Conservation (phyloP, 2,888 invertebrate genomes). For the Calameuta pallipes region DNA sequence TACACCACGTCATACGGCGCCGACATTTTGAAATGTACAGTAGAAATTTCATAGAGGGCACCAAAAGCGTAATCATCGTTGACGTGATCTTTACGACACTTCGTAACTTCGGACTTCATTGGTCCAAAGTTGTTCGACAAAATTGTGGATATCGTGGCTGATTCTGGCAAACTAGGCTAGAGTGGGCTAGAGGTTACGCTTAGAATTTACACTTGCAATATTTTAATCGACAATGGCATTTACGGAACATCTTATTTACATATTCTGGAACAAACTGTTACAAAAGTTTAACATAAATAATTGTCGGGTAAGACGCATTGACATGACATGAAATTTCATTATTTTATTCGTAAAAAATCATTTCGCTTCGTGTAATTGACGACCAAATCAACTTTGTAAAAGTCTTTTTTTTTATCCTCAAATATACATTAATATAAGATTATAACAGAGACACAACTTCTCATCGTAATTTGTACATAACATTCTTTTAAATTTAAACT, state of each 20-base stretch:
- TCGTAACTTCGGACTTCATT: not conserved
- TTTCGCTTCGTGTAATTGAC: not conserved
- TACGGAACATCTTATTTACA: not conserved
- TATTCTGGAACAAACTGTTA: not conserved
- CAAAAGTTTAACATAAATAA: not conserved
- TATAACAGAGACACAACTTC: not conserved
- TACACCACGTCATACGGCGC: slow-evolving; percentile 44
- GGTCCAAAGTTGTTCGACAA: not conserved
- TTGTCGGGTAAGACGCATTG: not conserved
- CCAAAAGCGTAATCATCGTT: not conserved
- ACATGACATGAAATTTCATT: not conserved
- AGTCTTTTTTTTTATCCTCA: not conserved
- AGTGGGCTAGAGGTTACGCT: not conserved
- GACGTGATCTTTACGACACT: not conserved
- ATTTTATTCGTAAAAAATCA: not conserved
- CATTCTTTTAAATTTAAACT: not conserved
- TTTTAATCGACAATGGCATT: not conserved
- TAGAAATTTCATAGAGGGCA: not conserved
- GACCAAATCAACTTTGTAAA: not conserved
- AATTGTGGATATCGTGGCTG: not conserved
- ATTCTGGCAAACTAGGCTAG: not conserved
- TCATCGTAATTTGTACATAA: not conserved
- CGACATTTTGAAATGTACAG: slow-evolving; percentile 26
- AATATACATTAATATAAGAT: too few relatives aligned
- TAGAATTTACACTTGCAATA: not conserved